Conservation (phyloP, 2,113 vertebrate genomes). For the Thymallus thymallus region DNA sequence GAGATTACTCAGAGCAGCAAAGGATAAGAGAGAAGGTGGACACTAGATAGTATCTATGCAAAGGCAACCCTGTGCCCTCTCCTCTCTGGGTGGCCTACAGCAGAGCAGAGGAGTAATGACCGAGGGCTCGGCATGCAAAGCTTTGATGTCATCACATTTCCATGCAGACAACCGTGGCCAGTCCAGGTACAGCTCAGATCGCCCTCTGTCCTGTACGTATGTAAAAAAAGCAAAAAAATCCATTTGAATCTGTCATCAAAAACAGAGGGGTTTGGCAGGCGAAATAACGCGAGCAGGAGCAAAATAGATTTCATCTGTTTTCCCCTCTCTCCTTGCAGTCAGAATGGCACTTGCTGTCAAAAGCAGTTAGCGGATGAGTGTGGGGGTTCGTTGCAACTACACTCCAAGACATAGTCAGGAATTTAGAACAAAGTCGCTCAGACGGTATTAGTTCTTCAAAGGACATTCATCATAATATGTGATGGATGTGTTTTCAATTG, state of each 20-base stretch:
- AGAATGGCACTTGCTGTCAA: slow-evolving; percentile 62
- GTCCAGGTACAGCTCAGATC: slow-evolving; percentile 26
- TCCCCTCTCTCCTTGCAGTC: slow-evolving; percentile 49
- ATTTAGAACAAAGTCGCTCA: slow-evolving; percentile 47
- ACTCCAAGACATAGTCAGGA: slow-evolving; percentile 17
- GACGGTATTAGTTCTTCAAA: slow-evolving; percentile 25
- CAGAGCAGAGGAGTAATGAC: neutral
- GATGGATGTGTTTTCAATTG: slow-evolving; percentile 23
- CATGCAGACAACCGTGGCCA: slow-evolving; percentile 4
- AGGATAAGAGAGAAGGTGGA: slow-evolving; percentile 26
- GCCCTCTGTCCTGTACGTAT: slow-evolving; percentile 46
- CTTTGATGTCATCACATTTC: slow-evolving; percentile 48
- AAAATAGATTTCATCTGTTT: slow-evolving; percentile 68
- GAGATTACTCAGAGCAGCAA: slow-evolving; percentile 5
- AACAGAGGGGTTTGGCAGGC: slow-evolving; percentile 35
- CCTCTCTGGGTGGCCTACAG: neutral
- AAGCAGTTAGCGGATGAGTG: slow-evolving; percentile 49
- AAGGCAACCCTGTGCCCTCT: slow-evolving; percentile 30
- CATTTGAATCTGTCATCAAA: slow-evolving; percentile 65
- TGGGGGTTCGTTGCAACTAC: slow-evolving; percentile 39
- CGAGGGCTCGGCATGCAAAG: slow-evolving; percentile 35
- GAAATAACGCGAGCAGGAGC: slow-evolving; percentile 40
- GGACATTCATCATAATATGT: slow-evolving; percentile 25
- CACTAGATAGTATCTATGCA: slow-evolving; percentile 51
- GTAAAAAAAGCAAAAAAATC: slow-evolving; percentile 54